Conservation (phyloP, 1,140 invertebrate genomes). For the Drosophila melanica region DNA sequence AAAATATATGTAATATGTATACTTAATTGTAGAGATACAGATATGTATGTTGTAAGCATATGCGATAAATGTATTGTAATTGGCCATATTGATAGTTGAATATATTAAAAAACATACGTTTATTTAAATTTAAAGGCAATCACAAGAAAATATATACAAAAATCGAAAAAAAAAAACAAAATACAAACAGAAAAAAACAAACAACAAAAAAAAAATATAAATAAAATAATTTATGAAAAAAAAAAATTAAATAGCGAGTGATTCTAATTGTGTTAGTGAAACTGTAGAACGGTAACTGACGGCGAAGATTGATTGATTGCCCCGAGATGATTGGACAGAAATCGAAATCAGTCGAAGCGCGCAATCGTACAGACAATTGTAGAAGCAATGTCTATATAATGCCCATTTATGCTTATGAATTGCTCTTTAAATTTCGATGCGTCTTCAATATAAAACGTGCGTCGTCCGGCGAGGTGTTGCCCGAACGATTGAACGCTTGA, state of each 20-base stretch:
- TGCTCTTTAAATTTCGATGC: slow-evolving; percentile 81
- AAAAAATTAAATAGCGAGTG: slow-evolving; percentile 47
- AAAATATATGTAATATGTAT: slow-evolving; percentile 48
- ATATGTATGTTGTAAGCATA: slow-evolving; percentile 65
- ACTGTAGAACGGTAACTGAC: slow-evolving; percentile 69
- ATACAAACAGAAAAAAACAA: slow-evolving; percentile 36
- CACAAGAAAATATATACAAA: slow-evolving; percentile 70
- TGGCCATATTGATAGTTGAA: slow-evolving; percentile 84
- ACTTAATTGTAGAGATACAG: slow-evolving; percentile 38
- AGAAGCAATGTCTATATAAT: slow-evolving; percentile 66
- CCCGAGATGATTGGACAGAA: slow-evolving; percentile 72
- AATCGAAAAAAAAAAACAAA: slow-evolving; percentile 56
- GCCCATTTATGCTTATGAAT: slow-evolving; percentile 79
- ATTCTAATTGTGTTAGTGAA: slow-evolving; percentile 60
- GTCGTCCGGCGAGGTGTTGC: slow-evolving; percentile 7
- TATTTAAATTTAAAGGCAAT: slow-evolving; percentile 83
- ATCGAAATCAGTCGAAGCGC: slow-evolving; percentile 45
- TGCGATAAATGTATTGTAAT: slow-evolving; percentile 83
- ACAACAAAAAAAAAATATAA: slow-evolving; percentile 70
- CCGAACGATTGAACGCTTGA: neutral
- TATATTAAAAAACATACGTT: slow-evolving; percentile 73
- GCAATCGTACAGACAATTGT: slow-evolving; percentile 5
- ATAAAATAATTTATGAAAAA: slow-evolving; percentile 83
- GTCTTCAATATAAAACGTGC: slow-evolving; percentile 74
- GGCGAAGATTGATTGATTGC: slow-evolving; percentile 67